Conservation (phyloP, 2,797 vertebrate genomes). For the Podarcis lilfordi region DNA sequence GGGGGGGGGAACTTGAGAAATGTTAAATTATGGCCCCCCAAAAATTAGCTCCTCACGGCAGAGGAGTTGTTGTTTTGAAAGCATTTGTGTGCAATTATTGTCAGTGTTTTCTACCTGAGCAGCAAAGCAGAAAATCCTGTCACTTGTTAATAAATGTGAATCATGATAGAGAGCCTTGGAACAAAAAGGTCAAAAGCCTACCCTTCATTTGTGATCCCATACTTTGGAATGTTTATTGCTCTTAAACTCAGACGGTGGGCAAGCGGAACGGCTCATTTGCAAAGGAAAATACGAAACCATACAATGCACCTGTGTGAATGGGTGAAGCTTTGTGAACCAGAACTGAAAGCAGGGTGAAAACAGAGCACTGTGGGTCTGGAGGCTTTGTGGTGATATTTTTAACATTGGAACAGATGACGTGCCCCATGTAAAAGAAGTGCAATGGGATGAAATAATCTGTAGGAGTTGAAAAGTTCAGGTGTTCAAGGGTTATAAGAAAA, state of each 20-base stretch:
- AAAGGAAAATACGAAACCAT: neutral
- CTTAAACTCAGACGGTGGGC: neutral
- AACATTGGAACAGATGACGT: conserved; percentile 11
- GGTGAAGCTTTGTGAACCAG: conserved; percentile 14
- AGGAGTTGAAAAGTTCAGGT: conserved; percentile 4
- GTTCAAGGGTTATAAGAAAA: conserved; percentile 15
- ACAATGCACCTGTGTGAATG: neutral
- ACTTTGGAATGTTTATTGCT: neutral
- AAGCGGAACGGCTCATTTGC: neutral
- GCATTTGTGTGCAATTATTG: neutral
- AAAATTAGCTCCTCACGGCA: neutral
- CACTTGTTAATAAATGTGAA: conserved; percentile 9
- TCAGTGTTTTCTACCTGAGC: neutral
- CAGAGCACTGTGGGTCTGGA: neutral
- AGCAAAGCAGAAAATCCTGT: conserved; percentile 18
- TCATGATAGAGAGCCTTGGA: neutral
- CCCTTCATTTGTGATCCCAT: neutral
- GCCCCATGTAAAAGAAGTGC: neutral
- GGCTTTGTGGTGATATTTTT: neutral
- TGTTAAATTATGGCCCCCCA: neutral
- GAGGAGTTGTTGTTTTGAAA: conserved; percentile 7
- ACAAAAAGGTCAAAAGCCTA: neutral
- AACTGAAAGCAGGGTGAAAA: neutral
- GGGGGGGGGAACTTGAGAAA: neutral
- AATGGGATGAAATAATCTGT: conserved; percentile 19